Evolutionary conservation across 2,113 vertebrate genomes (phyloP).

Genomic region (Galemys pyrenaicus): DNA sequence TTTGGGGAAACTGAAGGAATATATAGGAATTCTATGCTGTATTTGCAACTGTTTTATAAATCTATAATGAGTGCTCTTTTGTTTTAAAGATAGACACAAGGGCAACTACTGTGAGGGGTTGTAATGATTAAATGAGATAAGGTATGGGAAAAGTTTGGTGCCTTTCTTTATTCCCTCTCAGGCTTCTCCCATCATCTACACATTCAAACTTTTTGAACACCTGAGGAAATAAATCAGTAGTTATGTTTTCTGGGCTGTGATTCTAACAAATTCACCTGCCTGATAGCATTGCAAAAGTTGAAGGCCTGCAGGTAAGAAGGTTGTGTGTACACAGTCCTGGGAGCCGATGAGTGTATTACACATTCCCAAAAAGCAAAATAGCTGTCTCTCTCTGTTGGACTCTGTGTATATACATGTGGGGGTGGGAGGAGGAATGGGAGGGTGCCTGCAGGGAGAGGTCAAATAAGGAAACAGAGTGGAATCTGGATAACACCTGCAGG

Average conservation of each 20-base stretch:
- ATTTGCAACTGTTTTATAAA: slow-evolving; percentile 1
- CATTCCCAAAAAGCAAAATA: slow-evolving; percentile 41
- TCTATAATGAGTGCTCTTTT: background rate
- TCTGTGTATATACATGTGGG: background rate
- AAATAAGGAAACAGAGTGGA: background rate
- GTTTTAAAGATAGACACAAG: background rate
- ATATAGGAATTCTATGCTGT: background rate
- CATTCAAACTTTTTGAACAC: slow-evolving; percentile 20
- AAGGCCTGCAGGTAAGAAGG: slow-evolving; percentile 31
- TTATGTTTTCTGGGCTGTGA: background rate
- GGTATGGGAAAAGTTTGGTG: background rate
- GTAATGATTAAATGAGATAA: slow-evolving; percentile 13
- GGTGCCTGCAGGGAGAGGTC: fast-evolving
- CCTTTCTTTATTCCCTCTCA: background rate
- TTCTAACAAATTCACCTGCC: slow-evolving; percentile 29
- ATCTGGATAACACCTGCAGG: background rate
- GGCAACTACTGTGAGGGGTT: background rate
- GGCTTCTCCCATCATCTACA: slow-evolving; percentile 25
- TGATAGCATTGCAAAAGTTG: slow-evolving; percentile 4
- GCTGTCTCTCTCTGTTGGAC: background rate
- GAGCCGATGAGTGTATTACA: slow-evolving; percentile 13
- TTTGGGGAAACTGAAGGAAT: background rate
- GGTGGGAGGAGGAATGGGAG: too few relatives aligned
- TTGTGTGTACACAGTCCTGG: background rate
- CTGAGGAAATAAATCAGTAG: slow-evolving; percentile 12